Evolutionary conservation across 2,797 vertebrate genomes (phyloP).

Genomic region (Diglossa cyanea): DNA sequence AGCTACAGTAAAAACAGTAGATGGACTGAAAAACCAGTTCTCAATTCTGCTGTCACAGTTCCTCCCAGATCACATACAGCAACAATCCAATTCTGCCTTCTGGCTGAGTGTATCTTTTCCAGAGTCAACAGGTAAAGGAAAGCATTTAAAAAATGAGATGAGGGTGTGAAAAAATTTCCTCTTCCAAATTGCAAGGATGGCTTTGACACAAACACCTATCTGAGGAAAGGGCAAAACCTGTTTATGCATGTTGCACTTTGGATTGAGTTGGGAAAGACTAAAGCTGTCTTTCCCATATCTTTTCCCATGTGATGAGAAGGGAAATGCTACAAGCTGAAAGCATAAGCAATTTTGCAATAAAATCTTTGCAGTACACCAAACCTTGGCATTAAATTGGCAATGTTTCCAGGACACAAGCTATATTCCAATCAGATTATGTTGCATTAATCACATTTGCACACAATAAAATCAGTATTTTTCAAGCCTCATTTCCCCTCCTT

Average conservation of each 20-base stretch:
- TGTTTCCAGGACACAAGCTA: neutral
- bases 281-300: neutral
- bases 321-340: neutral
- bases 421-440: neutral
- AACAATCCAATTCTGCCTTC: neutral
- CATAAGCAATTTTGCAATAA: constrained; percentile 10
- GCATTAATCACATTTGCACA: constrained; percentile 9
- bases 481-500: neutral
- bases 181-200: neutral
- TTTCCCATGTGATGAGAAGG: neutral
- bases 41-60: neutral
- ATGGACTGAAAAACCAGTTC: neutral
- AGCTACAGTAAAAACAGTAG: neutral
- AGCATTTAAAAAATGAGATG: neutral
- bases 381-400: constrained; percentile 2
- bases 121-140: neutral
- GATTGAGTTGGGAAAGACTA: neutral
- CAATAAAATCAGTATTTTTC: neutral
- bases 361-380: neutral
- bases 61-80: neutral
- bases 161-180: neutral
- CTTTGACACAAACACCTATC: neutral
- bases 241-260: neutral
- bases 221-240: constrained; percentile 20
- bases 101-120: neutral